Base-by-base conservation (phyloP, 2,113 vertebrate species). In the Anser brachyrhynchus region DNA sequence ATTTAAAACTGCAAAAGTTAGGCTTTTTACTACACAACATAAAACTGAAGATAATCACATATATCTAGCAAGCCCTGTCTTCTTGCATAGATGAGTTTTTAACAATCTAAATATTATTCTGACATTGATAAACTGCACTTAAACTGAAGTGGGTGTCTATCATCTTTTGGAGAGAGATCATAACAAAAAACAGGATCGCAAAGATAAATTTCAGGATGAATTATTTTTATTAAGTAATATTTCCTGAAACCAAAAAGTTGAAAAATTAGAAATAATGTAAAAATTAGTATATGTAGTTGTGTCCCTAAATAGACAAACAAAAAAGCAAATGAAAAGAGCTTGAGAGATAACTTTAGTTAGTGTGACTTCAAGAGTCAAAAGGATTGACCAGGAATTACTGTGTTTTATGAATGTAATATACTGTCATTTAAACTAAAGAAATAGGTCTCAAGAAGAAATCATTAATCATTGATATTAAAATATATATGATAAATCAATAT, bases 391-490 rank as follows among this genome's bases (percentile, higher is more conserved):
- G 28, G 8, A 84, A 61, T 84, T 31, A 43, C 39, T 87, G 37
- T 70, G 28, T 8, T 69, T 78, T 65, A 7, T 73, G 41, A 74
- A 71, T 74, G 20, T 4, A 22, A 10, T 33, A 31, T 37, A 9
- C 14, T 28, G 23, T 74, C 16, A 33, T 59, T 80, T 73, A 54
- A 75, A 14, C 15, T 35, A 54, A 46, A 79, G 26, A 35, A 46
- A 5, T 16, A 51, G 7, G 7, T 86, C 28, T 77, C 17, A 93
- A 80, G 70, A 64, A 82, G 7, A 75, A 91, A 87, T 94, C 12
- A 4, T 77, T 65, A 19, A 46, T 44, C 10, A 29, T 35, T 0
- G 2, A 12, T 12, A 4, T n/a, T n/a, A n/a, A n/a, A n/a, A n/a
- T n/a, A n/a, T n/a, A n/a, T n/a, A n/a, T n/a, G n/a, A n/a, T n/a